Evolutionary conservation across 2,113 vertebrate genomes (phyloP), one percentile per base, ranked within the genome.

Genomic region (Nerophis ophidion): DNA sequence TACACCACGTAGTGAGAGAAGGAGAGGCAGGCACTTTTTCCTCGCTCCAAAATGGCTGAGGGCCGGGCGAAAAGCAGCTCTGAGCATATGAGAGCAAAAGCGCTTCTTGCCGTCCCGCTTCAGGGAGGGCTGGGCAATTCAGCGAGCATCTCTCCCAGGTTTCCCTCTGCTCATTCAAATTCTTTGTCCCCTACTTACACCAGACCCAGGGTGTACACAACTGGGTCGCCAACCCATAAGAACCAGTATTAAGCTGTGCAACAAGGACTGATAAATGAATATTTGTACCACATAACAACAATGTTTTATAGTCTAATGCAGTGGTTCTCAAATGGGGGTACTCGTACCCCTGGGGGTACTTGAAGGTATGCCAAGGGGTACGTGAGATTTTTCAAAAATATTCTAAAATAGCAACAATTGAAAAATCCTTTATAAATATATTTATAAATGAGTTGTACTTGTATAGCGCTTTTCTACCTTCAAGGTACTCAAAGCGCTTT

Each of bases 1-100:
- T 74, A 74, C 84, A 87, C 88, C 89, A 89, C 85, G 87, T 87
- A 88, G 84, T 70, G 84, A 83, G 74, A 77, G 81, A 85, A 75
- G 49, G 71, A 74, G 79, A 72, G 78, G 80, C 76, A 72, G 74
- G 64, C 70, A 84, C 82, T 85, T 86, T 81, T 75, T 80, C 80
- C 77, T 78, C 76, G 88, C 81, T 86, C 83, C 89, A 91, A 91
- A 90, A 91, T 91, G 89, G 90, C 89, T 87, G 84, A 85, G 80
- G 85, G 87, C 84, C 82, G 86, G 84, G 82, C 72, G 68, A 56
- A 70, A 75, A 81, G 81, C 66, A 66, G 85, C 80, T 77, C 54
- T 55, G 75, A 83, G 82, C 66, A 70, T 56, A 56, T 56, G 75
- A 67, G 76, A 79, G 81, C 72, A 76, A 63, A 75, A 82, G 75